Evolutionary conservation across 1,140 invertebrate genomes (phyloP).

Genomic region (Streblospio benedicti): DNA sequence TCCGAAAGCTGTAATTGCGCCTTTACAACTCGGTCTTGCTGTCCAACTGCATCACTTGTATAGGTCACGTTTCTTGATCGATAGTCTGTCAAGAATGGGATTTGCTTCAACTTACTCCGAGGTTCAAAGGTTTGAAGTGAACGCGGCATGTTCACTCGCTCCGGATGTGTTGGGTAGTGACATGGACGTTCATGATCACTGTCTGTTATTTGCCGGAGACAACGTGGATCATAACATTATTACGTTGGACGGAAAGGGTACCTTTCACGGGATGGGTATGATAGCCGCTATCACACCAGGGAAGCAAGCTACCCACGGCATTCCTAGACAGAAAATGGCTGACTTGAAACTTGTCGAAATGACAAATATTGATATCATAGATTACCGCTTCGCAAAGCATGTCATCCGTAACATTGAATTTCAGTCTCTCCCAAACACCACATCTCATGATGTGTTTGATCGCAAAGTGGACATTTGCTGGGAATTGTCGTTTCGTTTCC

Average conservation of each 20-base stretch:
- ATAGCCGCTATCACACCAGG: constrained; percentile 27
- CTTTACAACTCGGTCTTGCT: not conserved
- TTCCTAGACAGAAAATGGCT: not conserved
- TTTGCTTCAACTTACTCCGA: not conserved
- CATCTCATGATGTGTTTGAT: not conserved
- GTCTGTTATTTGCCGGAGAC: too few species aligned
- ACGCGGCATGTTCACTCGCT: not conserved
- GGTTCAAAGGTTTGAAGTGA: not conserved
- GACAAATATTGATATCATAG: not conserved
- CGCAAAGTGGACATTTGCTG: too few species aligned
- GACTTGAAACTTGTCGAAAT: not conserved
- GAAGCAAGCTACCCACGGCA: not conserved
- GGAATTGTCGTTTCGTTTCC: too few species aligned
- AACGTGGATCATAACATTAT: constrained; percentile 31
- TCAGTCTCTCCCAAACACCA: not conserved
- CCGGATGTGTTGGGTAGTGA: too few species aligned
- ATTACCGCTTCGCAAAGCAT: not conserved
- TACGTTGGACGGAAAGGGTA: constrained; percentile 29
- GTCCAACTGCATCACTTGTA: too few species aligned
- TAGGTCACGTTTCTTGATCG: too few species aligned
- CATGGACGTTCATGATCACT: too few species aligned
- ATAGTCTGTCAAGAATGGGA: too few species aligned
- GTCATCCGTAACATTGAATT: not conserved
- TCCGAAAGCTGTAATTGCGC: not conserved
- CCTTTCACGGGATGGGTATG: constrained; percentile 34